Evolutionary conservation across 2,113 vertebrate species (phyloP), one percentile per base, ranked within the genome.

Genomic region (Crotalus horridus): DNA sequence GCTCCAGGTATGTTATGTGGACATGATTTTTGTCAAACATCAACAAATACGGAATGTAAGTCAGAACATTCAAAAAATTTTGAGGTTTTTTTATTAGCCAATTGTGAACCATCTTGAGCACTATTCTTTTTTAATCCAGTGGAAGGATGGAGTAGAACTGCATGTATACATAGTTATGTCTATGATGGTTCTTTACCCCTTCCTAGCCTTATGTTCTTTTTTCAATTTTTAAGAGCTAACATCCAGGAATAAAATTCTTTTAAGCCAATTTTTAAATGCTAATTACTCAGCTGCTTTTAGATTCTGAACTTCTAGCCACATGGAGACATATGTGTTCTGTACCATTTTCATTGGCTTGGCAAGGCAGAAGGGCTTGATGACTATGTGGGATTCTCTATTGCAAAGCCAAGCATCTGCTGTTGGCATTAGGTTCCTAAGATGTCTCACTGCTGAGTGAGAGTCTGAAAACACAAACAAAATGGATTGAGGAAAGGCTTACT

Each of bases 341-440:
- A 92, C 90, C 59, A 21, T 89, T 91, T 90, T 4, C 88, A 43
- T 95, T 90, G 26, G 21, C 59, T 89, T 94, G 96, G 91, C 95
- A 88, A 88, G 13, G 48, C 85, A 53, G 93, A 96, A 92, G 92
- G 92, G 95, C 69, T 92, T 92, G 92, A 96, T 94, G 94, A 94
- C 93, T 85, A 64, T 91, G 89, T 94, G 93, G 95, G 95, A 95
- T 96, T 92, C 81, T 86, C 91, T 96, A 94, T 93, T 89, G 55
- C 43, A 93, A 88, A 94, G 92, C 95, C 87, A 95, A 93, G 93
- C 93, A 94, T 95, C 90, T 95, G 95, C 91, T 90, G 96, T 95
- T 91, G 94, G 95, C 94, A 95, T 85, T 59, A 93, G 10, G 89
- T 94, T 90, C 91, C 48, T 91, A 59, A 81, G 64, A 91, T 61